These are phyloP conservation scores for Hypsopygia costalis DNA, from an alignment of 2,888 invertebrate genomes.

Conservation along the genomic window DNA sequence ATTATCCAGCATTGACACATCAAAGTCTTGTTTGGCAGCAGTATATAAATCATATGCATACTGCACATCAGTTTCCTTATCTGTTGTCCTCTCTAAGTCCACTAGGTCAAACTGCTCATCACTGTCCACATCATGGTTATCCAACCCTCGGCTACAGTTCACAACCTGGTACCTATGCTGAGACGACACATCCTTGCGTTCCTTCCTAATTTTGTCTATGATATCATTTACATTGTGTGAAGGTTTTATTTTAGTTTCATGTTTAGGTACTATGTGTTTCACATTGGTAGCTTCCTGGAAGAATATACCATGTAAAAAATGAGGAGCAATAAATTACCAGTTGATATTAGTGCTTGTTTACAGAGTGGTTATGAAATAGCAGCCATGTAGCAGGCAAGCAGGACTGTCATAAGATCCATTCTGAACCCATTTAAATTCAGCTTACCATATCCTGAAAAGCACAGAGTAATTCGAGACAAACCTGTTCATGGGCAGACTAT, in stretches of 20 bases:
- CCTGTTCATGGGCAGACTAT: too few relatives aligned
- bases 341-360: too few relatives aligned
- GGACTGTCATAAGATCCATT: too few relatives aligned
- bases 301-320: too few relatives aligned
- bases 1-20: conserved; percentile 64
- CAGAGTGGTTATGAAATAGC: too few relatives aligned
- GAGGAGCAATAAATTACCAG: too few relatives aligned
- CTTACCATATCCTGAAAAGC: too few relatives aligned
- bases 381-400: too few relatives aligned
- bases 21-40: conserved; percentile 58
- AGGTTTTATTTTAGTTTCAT: conserved; percentile 44
- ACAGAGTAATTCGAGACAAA: too few relatives aligned
- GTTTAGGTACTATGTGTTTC: conserved; percentile 50
- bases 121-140: conserved; percentile 21
- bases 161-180: conserved; percentile 65
- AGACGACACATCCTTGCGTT: conserved; percentile 48
- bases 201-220: conserved; percentile 60
- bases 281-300: conserved; percentile 56
- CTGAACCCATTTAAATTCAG: too few relatives aligned
- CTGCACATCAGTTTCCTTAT: conserved; percentile 39
- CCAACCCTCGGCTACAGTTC: conserved; percentile 59
- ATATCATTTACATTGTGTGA: conserved; percentile 50
- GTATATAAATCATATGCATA: conserved; percentile 71
- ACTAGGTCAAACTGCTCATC: conserved; percentile 49
- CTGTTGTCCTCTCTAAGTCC: conserved; percentile 47